Base-by-base conservation (phyloP, 2,113 vertebrate species). In the Eudyptes chrysolophus region DNA sequence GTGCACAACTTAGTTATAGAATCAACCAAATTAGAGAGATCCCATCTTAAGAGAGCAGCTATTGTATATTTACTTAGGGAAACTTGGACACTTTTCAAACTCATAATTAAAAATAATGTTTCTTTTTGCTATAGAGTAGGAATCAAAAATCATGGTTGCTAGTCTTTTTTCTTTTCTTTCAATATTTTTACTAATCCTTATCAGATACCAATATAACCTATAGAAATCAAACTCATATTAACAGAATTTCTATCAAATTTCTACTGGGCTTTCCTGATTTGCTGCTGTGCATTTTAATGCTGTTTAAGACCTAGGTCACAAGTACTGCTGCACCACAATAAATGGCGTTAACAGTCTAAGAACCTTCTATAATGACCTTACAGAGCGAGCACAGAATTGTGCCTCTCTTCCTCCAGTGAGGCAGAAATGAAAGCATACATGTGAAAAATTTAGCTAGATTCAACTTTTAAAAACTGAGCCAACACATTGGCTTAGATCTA, bases 401-500 rank as follows among this genome's bases (percentile, higher is more conserved):
- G 26, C 32, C 22, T 61, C 36, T 88, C 27, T 85, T 90, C 18
- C 30, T 80, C 48, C 36, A 57, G 17, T 15, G 46, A 89, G 62
- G 34, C 78, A 70, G 68, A 86, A 84, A 89, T 46, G 7, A 90
- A 95, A 85, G 54, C 69, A 62, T 38, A 30, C 32, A 64, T 42
- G 62, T 85, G 52, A 85, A 92, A 87, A 94, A 95, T 54, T 66
- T 83, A 83, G 60, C 49, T 84, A 44, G 12, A 89, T 81, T 38
- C 25, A 89, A 27, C 82, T 92, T 90, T 60, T 76, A 40, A 69
- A 93, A 96, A 58, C 24, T 13, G 16, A 90, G 77, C 68, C 91
- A 93, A 90, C 64, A 68, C 15, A 40, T 40, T 89, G 87, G 52
- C 52, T 90, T 79, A 61, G 71, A 77, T 93, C 84, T 97, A 85